Evolutionary conservation across 2,888 invertebrate species (phyloP).

Genomic region (Pediacus dermestoides): DNA sequence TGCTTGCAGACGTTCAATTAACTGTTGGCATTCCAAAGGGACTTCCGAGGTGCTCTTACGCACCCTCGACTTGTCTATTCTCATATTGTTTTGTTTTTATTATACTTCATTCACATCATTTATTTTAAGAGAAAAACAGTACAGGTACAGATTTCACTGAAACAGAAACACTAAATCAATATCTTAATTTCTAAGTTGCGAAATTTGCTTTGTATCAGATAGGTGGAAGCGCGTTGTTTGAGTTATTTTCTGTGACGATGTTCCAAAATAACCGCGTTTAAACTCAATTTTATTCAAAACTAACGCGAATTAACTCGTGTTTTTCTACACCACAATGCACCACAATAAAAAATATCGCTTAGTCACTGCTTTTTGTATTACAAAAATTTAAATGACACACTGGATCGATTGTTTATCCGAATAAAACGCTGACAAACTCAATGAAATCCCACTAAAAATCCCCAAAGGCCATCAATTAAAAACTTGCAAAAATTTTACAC

Average conservation of each 20-base stretch:
- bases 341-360: slow-evolving; percentile 12
- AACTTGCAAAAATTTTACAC: slow-evolving; percentile 25
- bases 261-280: too few relatives aligned
- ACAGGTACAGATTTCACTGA: too few relatives aligned
- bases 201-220: too few relatives aligned
- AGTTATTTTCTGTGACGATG: too few relatives aligned
- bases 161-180: slow-evolving; percentile 13
- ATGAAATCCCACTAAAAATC: too few relatives aligned
- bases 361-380: slow-evolving; percentile 9
- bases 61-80: slow-evolving; percentile 75
- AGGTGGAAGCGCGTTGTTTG: too few relatives aligned
- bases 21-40: slow-evolving; percentile 70
- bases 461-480: too few relatives aligned
- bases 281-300: not conserved
- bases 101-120: slow-evolving; percentile 12
- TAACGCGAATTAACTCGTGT: not conserved
- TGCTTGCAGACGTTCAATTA: slow-evolving; percentile 69
- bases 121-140: slow-evolving; percentile 1
- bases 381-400: too few relatives aligned
- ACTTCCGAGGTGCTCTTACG: slow-evolving; percentile 83
- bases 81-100: slow-evolving; percentile 54
- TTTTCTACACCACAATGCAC: not conserved
- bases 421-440: slow-evolving; percentile 9
- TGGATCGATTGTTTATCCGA: slow-evolving; percentile 4
- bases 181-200: too few relatives aligned